Percentiles rank a stretch among this genome's conserved stretches.
Conservation (phyloP, 2,113 vertebrate genomes). For the Tringa solitaria region DNA sequence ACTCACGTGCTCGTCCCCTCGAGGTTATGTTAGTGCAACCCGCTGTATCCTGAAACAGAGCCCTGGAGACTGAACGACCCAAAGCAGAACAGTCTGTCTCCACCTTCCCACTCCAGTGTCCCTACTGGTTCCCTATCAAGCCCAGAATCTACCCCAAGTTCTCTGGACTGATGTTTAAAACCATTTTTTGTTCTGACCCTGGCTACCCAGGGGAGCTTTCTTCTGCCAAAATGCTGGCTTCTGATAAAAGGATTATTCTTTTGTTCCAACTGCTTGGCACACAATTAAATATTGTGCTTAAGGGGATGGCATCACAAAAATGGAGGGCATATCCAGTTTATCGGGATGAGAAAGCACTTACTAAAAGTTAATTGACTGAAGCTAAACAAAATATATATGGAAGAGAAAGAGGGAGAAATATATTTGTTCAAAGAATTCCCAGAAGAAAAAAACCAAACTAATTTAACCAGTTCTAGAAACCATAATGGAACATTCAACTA, state of each 20-base stretch:
- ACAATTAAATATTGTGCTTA: background rate
- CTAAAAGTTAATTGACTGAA: background rate
- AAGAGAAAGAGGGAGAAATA: background rate
- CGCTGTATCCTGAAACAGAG: background rate
- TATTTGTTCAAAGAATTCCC: background rate
- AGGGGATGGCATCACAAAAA: background rate
- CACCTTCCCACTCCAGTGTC: background rate
- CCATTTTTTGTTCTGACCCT: background rate
- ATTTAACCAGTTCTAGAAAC: background rate
- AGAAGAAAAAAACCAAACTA: background rate
- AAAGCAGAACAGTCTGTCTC: background rate
- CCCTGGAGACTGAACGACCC: background rate
- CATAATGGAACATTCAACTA: background rate
- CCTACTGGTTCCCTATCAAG: fast-evolving
- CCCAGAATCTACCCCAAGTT: background rate
- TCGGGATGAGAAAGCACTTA: background rate
- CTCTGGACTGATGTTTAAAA: background rate
- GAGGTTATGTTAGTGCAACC: background rate
- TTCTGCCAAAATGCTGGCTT: background rate
- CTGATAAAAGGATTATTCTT: background rate
- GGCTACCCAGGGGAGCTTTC: background rate
- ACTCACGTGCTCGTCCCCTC: background rate
- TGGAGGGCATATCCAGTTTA: background rate
- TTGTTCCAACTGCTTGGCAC: background rate
- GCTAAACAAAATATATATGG: background rate